A percentile compares a stretch with the other conserved stretches of the same genome.
Evolutionary conservation across 1,140 invertebrate species (phyloP).

Genomic region (Neodiprion fabricii): DNA sequence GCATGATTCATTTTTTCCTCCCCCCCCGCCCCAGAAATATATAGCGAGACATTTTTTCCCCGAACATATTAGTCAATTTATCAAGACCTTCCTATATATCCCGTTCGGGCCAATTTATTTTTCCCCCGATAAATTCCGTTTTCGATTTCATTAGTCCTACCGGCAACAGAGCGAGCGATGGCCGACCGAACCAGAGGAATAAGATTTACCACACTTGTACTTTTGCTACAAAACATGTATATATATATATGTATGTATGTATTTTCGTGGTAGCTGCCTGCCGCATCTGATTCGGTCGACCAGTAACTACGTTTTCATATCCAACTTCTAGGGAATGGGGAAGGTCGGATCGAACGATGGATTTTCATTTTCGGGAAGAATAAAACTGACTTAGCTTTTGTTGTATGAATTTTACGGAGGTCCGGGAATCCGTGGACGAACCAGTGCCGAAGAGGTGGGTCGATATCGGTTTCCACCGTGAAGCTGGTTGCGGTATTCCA

Average conservation of each 20-base stretch:
- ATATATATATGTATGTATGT: no score
- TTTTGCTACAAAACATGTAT: neutral
- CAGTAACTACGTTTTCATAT: no score
- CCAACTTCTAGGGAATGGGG: no score
- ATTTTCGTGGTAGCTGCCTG: no score
- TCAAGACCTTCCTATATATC: constrained; percentile 30
- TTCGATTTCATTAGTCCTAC: constrained; percentile 56
- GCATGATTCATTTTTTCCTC: constrained; percentile 20
- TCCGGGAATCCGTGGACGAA: no score
- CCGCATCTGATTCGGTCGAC: no score
- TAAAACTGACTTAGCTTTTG: no score
- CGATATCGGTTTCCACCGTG: no score
- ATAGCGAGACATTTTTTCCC: constrained; percentile 25
- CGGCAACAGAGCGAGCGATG: constrained; percentile 21
- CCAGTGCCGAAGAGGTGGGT: no score
- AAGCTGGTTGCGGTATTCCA: neutral
- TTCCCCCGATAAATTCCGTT: constrained; percentile 53
- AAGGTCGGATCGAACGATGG: no score
- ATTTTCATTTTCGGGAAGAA: no score
- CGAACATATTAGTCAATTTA: constrained; percentile 39
- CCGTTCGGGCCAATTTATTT: constrained; percentile 49
- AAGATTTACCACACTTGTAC: constrained; percentile 23
- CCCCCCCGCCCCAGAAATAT: constrained; percentile 26
- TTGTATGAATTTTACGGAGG: no score
- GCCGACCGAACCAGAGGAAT: neutral